A percentile compares a stretch with the other conserved stretches of the same genome.
Evolutionary conservation across 2,797 vertebrate species (phyloP).

Genomic region (Schizopygopsis malacanthus): DNA sequence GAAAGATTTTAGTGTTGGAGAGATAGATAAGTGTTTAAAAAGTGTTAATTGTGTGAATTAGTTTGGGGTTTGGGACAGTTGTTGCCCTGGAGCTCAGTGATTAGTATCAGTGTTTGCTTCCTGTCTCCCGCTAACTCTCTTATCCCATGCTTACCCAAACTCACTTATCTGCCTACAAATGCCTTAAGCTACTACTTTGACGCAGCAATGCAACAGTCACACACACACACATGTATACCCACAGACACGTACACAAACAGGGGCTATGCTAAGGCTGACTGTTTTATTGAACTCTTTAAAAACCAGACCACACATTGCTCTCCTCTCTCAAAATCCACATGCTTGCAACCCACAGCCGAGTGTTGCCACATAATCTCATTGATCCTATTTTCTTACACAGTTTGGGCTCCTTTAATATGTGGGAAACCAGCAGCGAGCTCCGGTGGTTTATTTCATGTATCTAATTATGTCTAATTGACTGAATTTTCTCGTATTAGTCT

Average conservation of each 20-base stretch:
- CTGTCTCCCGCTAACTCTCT: conserved; percentile 17
- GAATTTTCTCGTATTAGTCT: not conserved
- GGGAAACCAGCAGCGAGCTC: conserved; percentile 35
- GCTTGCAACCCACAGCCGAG: conserved; percentile 13
- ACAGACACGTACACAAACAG: not conserved
- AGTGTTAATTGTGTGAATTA: conserved; percentile 41
- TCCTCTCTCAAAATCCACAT: conserved; percentile 27
- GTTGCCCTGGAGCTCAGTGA: conserved; percentile 36
- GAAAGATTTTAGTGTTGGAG: not conserved
- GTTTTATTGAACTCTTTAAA: conserved; percentile 41
- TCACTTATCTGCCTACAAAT: conserved; percentile 31
- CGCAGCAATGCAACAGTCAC: conserved; percentile 1
- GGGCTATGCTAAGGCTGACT: not conserved
- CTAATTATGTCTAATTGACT: conserved; percentile 47
- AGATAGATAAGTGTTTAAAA: conserved; percentile 33
- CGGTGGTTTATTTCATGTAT: conserved; percentile 34
- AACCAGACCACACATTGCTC: conserved; percentile 40
- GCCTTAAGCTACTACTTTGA: conserved; percentile 36
- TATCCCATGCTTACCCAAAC: conserved; percentile 36
- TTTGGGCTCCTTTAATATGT: conserved; percentile 1
- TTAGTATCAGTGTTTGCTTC: conserved; percentile 38
- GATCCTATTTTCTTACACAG: conserved; percentile 39
- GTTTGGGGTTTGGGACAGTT: conserved; percentile 39
- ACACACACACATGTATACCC: not conserved
- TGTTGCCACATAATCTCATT: conserved; percentile 35